Base-by-base conservation (phyloP, 2,113 vertebrate species). In the Indicator maculatus region DNA sequence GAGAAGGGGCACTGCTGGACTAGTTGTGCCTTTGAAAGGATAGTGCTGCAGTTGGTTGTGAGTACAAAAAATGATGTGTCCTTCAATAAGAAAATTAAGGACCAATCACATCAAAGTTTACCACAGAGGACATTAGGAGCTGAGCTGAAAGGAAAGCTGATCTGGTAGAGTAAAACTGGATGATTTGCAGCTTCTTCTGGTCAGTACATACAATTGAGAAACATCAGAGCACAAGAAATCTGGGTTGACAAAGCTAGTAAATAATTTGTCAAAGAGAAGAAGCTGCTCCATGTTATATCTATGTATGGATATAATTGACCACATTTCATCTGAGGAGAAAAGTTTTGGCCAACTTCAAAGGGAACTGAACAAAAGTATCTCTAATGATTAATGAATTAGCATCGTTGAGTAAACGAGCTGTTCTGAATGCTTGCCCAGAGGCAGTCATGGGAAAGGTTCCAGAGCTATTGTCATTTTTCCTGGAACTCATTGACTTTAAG, bases 351-450 rank as follows among this genome's bases (percentile, higher is more conserved):
- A 95, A 39, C 95, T 97, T 98, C 93, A 97, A 96, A 97, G 90
- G 67, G 74, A 82, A 66, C 61, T 70, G 88, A 97, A 96, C 79
- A 96, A 84, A 89, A 75, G 77, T 95, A 94, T 94, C 86, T 93
- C 76, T 89, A 95, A 95, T 96, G 95, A 98, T 94, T 97, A 97
- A 97, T 97, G 95, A 97, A 97, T 96, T 97, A 96, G 93, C 82
- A 90, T 83, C 80, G 72, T 85, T 95, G 86, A 96, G 87, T 95
- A 97, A 97, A 89, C 19, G 65, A 97, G 77, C 70, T 94, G 93
- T 96, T 96, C 95, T 93, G 97, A 97, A 96, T 93, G 87, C 66
- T 75, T 95, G 93, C 93, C 95, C 94, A 96, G 92, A 96, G 89
- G 86, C 93, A 97, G 92, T 92, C 71, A 90, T 85, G 88, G 95